Base-by-base conservation (phyloP, 2,888 invertebrate genomes). In the Hybos culiciformis region DNA sequence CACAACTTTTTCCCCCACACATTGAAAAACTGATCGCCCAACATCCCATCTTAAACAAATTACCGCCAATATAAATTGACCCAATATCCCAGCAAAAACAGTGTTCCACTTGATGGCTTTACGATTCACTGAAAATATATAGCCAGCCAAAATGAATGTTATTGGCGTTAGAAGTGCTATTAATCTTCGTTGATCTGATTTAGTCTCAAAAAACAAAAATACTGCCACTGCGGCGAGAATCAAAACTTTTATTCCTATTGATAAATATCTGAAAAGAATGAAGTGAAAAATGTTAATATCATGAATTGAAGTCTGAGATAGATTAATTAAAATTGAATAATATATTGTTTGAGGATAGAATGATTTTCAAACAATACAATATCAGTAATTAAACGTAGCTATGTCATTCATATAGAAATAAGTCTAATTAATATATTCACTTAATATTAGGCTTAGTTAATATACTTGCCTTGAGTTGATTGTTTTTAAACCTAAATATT, bases 1-100 rank as follows among this genome's bases (percentile, higher is more conserved):
- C 3, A 83, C 77, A 1, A 78, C 75, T 55, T 73, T 73, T 43
- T 70, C 63, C 3, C 81, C 78, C 21, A 78, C 53, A 51, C 78
- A 80, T 41, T 71, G 59, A 39, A 67, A 66, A 33, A 87, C 76
- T 1, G 67, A 58, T 34, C 84, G 69, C 0, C 94, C 94, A 1
- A 79, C 68, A 3, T 75, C 69, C 88, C 90, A 91, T 46, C 90
- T 73, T 48, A 96, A 81, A 47, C 90, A 87, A 18, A 92, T 52
- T 2, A 94, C 55, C 0, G 90, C 94, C 45, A 96, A 75, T 4
- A 77, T 44, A 56, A 94, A 86, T 69, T 97, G 96, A 7, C 92
- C 66, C 0, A 78, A 67, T 17, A 93, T 66, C 0, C 93, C 94
- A 56, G 78, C 78, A 17, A 81, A 55, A 0, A 94, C 84, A 0